Base-by-base conservation (phyloP, 2,797 vertebrate genomes). In the Denticeps clupeoides region DNA sequence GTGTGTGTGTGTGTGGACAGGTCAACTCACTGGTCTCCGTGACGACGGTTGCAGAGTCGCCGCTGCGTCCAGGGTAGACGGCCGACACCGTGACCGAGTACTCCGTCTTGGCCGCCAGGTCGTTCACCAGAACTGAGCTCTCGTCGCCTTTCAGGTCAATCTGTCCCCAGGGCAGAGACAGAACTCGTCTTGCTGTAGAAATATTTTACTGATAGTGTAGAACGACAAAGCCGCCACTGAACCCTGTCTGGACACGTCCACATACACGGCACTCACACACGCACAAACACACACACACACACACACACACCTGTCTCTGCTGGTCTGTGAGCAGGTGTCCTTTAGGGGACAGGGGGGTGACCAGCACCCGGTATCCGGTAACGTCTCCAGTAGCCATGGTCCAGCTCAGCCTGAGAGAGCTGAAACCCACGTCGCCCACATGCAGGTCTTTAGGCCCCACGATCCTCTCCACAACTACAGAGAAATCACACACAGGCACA, bases 401-500 rank as follows among this genome's bases (percentile, higher is more conserved):
- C 90, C 90, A 93, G 0, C 79, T 85, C 56, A 92, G 78, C 49
- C 81, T 64, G 62, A 91, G 57, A 1, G 87, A 89, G 63, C 69
- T 85, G 79, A 89, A 78, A 44, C 66, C 74, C 46, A 75, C 41
- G 42, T 87, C 85, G 1, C 75, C 89, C 13, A 89, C 66, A 8
- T 68, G 77, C 47, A 91, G 61, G 65, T 90, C 86, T 62, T 29
- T 75, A 3, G 89, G 90, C 9, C 85, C 83, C 1, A 80, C 33
- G 4, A 86, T 66, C 50, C 49, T 81, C 65, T 65, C 62, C 29
- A 77, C 66, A 25, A 58, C 87, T 92, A 27, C 3, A 27, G 38
- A 23, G 26, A 16, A 10, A 27, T 1, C 22, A 44, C 7, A 18
- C 25, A 22, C 4, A 41, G 33, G 47, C 7, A 2, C 40, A 12